Base-by-base conservation (phyloP, 1,140 invertebrate genomes). In the Procambarus clarkii region DNA sequence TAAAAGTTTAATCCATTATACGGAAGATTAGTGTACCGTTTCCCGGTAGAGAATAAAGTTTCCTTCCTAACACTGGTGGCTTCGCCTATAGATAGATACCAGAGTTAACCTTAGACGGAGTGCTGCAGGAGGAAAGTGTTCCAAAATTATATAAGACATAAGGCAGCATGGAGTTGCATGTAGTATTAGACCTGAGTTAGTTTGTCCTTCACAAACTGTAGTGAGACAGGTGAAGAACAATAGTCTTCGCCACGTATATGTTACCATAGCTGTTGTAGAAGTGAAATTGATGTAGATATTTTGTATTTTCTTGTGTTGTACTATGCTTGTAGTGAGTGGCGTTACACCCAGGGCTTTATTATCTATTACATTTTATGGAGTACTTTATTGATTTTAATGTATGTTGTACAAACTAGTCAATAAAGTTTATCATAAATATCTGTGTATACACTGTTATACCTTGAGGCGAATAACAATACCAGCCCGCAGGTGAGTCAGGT, bases 351-450 rank as follows among this genome's bases (percentile, higher is more conserved):
- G 69, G 34, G 69, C n/a, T 74, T 74, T 74, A 74, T 74, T 74
- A 74, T 34, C 69, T 34, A 74, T 21, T 21, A 74, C 69, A 74
- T 74, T 74, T 34, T 74, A 74, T 74, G 69, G 21, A 74, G 69
- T 24, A 21, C 69, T 74, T 74, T 74, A 74, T 74, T 74, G 69
- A 74, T 74, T 21, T 34, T 34, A 74, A 9, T 74, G n/a, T 74
- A 34, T 74, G 15, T 74, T 74, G 24, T 74, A 74, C 69, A 34
- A 74, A 7, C 69, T n/a, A 34, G n/a, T 74, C 69, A 74, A 34
- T 74, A 74, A 74, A 74, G 69, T 74, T 74, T 74, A 74, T 74
- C 69, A 74, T 74, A 74, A 34, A 74, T 34, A n/a, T 74, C 24
- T 4, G 7, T n/a, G 34, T 74, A 21, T 34, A 34, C 24, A 24